These are phyloP conservation scores for Hemicordylus capensis DNA, from an alignment of 2,113 vertebrate species.

Conservation along the genomic window DNA sequence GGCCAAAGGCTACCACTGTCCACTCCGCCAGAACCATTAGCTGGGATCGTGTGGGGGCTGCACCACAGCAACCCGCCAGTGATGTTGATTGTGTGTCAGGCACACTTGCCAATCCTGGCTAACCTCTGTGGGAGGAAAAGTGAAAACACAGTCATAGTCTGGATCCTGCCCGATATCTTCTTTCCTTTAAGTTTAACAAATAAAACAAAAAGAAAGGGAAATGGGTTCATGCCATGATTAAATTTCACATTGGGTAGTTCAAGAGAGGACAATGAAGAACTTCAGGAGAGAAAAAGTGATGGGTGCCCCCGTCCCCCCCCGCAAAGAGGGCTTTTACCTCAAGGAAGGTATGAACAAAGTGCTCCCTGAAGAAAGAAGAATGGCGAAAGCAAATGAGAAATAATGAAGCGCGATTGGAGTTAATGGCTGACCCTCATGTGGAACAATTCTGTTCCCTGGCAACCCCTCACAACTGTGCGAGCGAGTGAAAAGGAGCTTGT, in stretches of 20 bases:
- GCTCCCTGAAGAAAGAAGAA: conserved; percentile 36
- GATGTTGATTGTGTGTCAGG: too few species aligned
- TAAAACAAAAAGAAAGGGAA: too few species aligned
- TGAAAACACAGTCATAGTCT: too few species aligned
- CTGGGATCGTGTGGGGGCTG: too few species aligned
- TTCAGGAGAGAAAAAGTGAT: conserved; percentile 33
- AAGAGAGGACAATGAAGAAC: conserved; percentile 6
- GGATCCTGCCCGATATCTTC: too few species aligned
- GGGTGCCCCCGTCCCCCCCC: background rate
- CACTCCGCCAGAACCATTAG: too few species aligned
- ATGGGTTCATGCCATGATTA: too few species aligned
- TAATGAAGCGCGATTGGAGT: conserved; percentile 37
- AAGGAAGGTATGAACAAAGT: conserved; percentile 27
- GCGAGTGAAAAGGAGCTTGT: background rate
- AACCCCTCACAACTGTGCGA: conserved; percentile 23
- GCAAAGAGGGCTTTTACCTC: conserved; percentile 37
- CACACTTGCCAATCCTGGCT: too few species aligned
- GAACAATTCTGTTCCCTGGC: conserved; percentile 61
- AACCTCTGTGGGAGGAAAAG: too few species aligned
- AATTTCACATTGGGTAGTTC: background rate
- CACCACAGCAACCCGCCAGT: too few species aligned
- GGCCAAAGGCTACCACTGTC: too few species aligned
- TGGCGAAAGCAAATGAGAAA: background rate
- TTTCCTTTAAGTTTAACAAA: too few species aligned
- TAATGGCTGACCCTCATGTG: background rate